Conservation (phyloP, 2,888 invertebrate genomes). For the Thymelicus acteon region DNA sequence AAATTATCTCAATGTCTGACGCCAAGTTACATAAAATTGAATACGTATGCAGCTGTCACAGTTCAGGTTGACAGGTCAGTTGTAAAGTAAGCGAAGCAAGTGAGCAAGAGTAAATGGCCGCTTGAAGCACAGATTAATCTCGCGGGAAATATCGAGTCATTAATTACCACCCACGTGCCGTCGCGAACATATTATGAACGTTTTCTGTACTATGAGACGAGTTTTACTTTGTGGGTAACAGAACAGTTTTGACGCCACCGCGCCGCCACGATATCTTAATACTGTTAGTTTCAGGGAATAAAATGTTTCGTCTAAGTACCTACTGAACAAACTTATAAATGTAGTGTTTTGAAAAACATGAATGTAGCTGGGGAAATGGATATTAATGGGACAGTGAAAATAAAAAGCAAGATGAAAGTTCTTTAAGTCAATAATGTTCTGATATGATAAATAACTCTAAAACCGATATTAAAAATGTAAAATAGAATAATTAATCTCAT, state of each 20-base stretch:
- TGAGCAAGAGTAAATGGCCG: neutral
- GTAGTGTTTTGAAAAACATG: too few species aligned
- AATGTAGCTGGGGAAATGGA: too few species aligned
- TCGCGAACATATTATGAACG: conserved; percentile 12
- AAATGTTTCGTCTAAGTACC: too few species aligned
- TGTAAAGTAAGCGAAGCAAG: neutral
- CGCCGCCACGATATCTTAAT: neutral
- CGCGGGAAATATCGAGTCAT: conserved; percentile 8
- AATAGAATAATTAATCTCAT: too few species aligned
- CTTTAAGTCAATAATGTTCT: too few species aligned
- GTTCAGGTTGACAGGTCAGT: neutral
- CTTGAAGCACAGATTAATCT: conserved; percentile 14
- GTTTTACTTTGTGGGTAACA: conserved; percentile 9
- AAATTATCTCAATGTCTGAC: neutral
- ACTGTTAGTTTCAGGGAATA: neutral
- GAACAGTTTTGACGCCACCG: conserved; percentile 1
- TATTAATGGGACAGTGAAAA: too few species aligned
- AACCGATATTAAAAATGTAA: too few species aligned
- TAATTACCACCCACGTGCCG: conserved; percentile 24
- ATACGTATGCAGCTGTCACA: neutral
- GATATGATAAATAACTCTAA: too few species aligned
- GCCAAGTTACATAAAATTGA: neutral
- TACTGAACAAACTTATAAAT: too few species aligned
- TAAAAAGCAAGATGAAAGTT: too few species aligned
- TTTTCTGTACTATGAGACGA: conserved; percentile 13